Conservation (phyloP, 2,888 invertebrate genomes). For the Scrobipalpa costella region DNA sequence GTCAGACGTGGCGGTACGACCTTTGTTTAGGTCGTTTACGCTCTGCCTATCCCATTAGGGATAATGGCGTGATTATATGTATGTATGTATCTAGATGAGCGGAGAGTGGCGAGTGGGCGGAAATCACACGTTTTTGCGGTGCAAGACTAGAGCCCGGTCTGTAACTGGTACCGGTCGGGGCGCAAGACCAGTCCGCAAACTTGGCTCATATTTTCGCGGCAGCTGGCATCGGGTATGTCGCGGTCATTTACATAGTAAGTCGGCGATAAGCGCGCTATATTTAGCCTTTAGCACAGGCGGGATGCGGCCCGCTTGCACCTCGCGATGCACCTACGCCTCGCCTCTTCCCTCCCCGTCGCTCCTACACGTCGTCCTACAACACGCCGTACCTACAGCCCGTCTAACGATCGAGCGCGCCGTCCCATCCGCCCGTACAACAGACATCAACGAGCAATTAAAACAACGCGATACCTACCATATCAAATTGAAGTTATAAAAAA, state of each 20-base stretch:
- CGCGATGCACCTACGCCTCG: constrained; percentile 54
- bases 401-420: constrained; percentile 10
- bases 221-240: constrained; percentile 72
- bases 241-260: constrained; percentile 80
- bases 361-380: constrained; percentile 22
- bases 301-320: constrained; percentile 54
- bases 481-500: constrained; percentile 21
- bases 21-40: too few relatives aligned
- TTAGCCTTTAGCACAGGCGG: constrained; percentile 53
- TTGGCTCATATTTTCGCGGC: constrained; percentile 69
- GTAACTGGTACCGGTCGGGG: constrained; percentile 60
- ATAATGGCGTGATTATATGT: too few relatives aligned
- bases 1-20: too few relatives aligned
- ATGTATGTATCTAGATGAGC: constrained; percentile 23
- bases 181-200: constrained; percentile 49
- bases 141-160: constrained; percentile 50
- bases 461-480: constrained; percentile 23
- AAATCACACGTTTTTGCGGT: constrained; percentile 68
- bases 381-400: too few relatives aligned
- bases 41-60: too few relatives aligned
- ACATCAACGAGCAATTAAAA: constrained; percentile 29
- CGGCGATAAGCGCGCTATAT: constrained; percentile 77
- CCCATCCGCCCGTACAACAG: constrained; percentile 19
- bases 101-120: constrained; percentile 52
- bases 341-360: constrained; percentile 39